Base-by-base conservation (phyloP, 2,888 invertebrate genomes). In the Oscheius sp. region DNA sequence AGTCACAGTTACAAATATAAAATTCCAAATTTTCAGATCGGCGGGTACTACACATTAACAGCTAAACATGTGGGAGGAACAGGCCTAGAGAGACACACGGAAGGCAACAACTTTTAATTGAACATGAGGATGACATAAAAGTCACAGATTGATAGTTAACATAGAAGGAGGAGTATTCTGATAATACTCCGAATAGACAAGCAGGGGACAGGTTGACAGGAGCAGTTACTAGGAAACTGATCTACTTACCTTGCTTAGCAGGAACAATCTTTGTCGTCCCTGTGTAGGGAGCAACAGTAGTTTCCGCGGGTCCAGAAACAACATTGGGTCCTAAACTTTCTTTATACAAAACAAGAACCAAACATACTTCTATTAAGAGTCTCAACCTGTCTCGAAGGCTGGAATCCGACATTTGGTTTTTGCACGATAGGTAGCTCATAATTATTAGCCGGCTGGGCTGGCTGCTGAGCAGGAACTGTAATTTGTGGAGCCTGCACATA, bases 261-360 rank as follows among this genome's bases (percentile, higher is more conserved):
- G 63, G 63, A 42, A 50, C 63, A 32, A 48, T 63, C 5, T 48
- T 37, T 1, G 63, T 63, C 10, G 63, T 63, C 48, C 63, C 63
- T 7, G 63, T 63, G 29, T 63, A 63, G 11, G 60, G 60, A 60
- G 53, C 53, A 29, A 53, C 29, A 4, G 53, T 53, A 29, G 63
- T 29, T 58, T 58, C 29, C 32, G 4, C 33, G 29, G 33, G 11
- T 58, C 11, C 32, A 58, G 58, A n/a, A 29, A 58, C 58, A 33
- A 58, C 29, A 42, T 7, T 5, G 7, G 33, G n/a, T 33, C 32
- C 11, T 33, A 4, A 21, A 32, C 58, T 5, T 21, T 29, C 58
- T 32, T 2, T 3, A 21, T 32, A 5, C 11, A 33, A 58, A 58
- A 21, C 5, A 21, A 21, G 11, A 58, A 5, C 3, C 11, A 5